A percentile compares a stretch with the other conserved stretches of the same genome.
Conservation (phyloP, 1,140 invertebrate species). For the Calycopis cecrops region DNA sequence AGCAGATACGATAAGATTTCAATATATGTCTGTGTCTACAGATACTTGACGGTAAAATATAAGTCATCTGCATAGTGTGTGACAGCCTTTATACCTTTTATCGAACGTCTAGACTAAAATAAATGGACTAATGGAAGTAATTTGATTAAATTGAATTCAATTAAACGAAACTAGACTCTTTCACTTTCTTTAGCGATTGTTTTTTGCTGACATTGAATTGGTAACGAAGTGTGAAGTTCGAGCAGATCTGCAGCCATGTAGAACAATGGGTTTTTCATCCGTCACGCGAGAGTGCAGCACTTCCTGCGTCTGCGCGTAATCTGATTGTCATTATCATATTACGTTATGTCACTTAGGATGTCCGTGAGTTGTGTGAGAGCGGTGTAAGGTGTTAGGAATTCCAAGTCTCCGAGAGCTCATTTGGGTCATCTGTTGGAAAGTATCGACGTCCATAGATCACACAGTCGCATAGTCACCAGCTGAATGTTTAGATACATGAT, state of each 20-base stretch:
- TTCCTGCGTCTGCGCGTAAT: slow-evolving; percentile 6
- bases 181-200: slow-evolving; percentile 8
- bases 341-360: neutral
- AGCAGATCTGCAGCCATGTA: slow-evolving; percentile 28
- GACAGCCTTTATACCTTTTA: neutral
- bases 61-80: too few relatives aligned
- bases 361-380: neutral
- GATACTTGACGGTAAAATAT: too few relatives aligned
- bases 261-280: slow-evolving; percentile 37
- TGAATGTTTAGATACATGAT: too few relatives aligned
- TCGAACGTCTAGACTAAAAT: neutral
- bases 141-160: neutral
- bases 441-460: too few relatives aligned
- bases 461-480: too few relatives aligned
- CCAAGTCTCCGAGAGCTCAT: too few relatives aligned
- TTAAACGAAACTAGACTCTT: neutral
- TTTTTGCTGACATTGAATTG: slow-evolving; percentile 33
- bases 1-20: too few relatives aligned
- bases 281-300: slow-evolving; percentile 32
- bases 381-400: neutral
- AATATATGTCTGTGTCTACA: too few relatives aligned
- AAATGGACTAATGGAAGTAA: neutral
- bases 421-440: too few relatives aligned
- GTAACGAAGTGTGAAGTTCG: slow-evolving; percentile 46
- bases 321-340: slow-evolving; percentile 2